Evolutionary conservation across 2,888 invertebrate genomes (phyloP), one percentile per base, ranked within the genome.

Genomic region (Megastigmus dorsalis): DNA sequence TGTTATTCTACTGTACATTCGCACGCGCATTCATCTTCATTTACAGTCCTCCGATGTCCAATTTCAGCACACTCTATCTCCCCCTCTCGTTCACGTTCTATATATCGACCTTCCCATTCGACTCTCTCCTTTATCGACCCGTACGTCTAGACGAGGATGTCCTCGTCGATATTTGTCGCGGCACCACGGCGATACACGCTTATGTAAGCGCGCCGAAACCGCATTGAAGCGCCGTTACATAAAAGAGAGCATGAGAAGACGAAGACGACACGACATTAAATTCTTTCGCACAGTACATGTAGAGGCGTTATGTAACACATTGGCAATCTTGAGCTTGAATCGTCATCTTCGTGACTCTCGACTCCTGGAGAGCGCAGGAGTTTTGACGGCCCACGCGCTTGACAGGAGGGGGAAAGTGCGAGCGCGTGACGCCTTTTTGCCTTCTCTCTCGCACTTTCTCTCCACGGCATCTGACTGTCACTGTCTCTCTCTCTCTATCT

Each of bases 81-180:
- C 2, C 4, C 4, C 38, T 41, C 10, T 43, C 18, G 15, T 20
- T 41, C 33, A 28, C 13, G 1, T 30, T 18, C 20, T 18, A 50
- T 33, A n/a, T 36, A 38, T 52, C 38, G 65, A 52, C 38, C 28
- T 65, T 65, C 62, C 62, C 10, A 15, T 62, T 18, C 33, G 26
- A 23, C 26, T 18, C 2, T 10, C 23, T 38, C 78, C 77, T 78
- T 79, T 84, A 86, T 86, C 85, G 86, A 87, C 81, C 84, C 82
- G 78, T 74, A 5, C 72, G 45, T 20, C 57, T 79, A 79, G 79
- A 69, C 75, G 68, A 63, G 75, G 71, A 76, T 38, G 63, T 69
- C 68, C 38, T 52, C 73, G 66, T 63, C 45, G 33, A 18, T 45
- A 62, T 62, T 20, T 20, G 28, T 20, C 45, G 33, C 7, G 45